Base-by-base conservation (phyloP, 2,797 vertebrate species). In the Cossypha heuglini region DNA sequence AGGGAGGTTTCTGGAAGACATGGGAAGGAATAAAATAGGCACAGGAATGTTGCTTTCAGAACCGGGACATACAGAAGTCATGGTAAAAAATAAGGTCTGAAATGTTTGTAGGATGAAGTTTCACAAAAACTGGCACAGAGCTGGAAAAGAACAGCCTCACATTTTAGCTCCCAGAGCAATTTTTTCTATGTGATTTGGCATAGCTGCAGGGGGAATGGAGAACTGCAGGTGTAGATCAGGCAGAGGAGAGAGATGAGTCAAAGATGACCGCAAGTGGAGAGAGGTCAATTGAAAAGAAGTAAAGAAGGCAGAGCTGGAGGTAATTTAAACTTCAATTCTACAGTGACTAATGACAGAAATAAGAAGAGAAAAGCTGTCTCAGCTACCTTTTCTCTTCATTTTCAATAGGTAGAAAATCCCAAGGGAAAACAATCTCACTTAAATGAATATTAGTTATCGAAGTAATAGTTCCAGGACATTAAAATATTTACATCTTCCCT, bases 251-350 rank as follows among this genome's bases (percentile, higher is more conserved):
- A 88, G 88, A 93, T n/a, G 88, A 95, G 88, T 89, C 78, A 80
- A 88, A 86, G 89, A 93, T 83, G 93, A 95, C 91, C 9, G 16
- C 61, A 68, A 86, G 91, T 35, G 74, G 74, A 73, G 78, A 67
- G 80, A 89, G 86, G 81, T 91, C 84, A 92, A 67, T 19, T 82
- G 81, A 85, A 94, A 93, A 89, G 71, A 89, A 94, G 67, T 64
- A 74, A 75, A 87, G 88, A 40, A 51, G 35, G 49, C 67, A 92
- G 88, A 89, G 86, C 52, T 83, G 57, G 28, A 92, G 49, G 57
- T 72, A 77, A 92, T 95, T 77, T 91, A 63, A 87, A 91, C 86
- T 95, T 92, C 77, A 94, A 89, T 83, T 94, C 77, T 76, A 19
- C 76, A 92, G 33, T 55, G 73, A 71, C 62, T 92, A 90, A 94